Conservation (phyloP, 1,140 invertebrate species). For the Conus ventricosus region DNA sequence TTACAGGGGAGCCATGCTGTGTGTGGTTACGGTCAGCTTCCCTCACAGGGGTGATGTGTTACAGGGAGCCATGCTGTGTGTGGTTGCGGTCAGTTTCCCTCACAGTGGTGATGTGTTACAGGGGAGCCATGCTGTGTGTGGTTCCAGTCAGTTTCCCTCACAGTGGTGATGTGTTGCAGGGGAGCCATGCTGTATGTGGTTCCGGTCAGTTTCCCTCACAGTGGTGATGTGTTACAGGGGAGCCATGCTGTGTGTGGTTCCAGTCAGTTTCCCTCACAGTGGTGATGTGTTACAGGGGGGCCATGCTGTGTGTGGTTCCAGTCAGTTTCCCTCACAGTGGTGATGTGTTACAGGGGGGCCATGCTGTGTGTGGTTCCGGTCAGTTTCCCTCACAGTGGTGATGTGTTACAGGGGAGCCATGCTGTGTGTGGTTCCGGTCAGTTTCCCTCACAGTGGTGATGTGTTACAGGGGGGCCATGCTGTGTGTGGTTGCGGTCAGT, state of each 20-base stretch:
- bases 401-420: slow-evolving; percentile 84
- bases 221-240: slow-evolving; percentile 76
- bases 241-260: slow-evolving; percentile 92
- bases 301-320: slow-evolving; percentile 91
- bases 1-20: slow-evolving; percentile 88
- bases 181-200: slow-evolving; percentile 92
- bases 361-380: slow-evolving; percentile 88
- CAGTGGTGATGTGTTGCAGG: slow-evolving; percentile 69
- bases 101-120: slow-evolving; percentile 32
- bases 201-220: no score
- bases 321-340: no score
- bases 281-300: slow-evolving; percentile 78
- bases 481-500: slow-evolving; percentile 84
- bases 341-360: slow-evolving; percentile 80
- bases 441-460: no score
- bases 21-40: slow-evolving; percentile 79
- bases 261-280: no score
- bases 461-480: slow-evolving; percentile 84
- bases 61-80: slow-evolving; percentile 91
- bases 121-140: slow-evolving; percentile 93
- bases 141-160: slow-evolving; percentile 68
- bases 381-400: no score
- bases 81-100: slow-evolving; percentile 74
- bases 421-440: slow-evolving; percentile 85
- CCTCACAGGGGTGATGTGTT: background rate